Base-by-base conservation (phyloP, 1,140 invertebrate genomes). In the Acromyrmex charruanus region DNA sequence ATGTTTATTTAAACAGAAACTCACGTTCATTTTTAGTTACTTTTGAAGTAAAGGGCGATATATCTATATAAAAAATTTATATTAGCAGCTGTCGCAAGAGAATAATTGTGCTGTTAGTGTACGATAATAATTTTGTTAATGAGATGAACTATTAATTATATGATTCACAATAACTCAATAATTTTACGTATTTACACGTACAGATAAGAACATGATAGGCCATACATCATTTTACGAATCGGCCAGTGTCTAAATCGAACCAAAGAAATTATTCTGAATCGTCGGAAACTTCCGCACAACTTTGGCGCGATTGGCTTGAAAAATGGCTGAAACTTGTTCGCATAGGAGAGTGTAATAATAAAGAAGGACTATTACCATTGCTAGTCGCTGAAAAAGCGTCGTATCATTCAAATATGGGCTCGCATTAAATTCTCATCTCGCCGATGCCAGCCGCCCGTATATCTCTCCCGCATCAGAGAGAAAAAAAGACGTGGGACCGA, bases 351-450 rank as follows among this genome's bases (percentile, higher is more conserved):
- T 39, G 68, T 51, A 75, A 84, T 84, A 84, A 84, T 84, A 84
- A 84, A 75, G 69, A 84, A 84, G 61, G 69, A 84, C 69, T 84
- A 84, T 84, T 84, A 74, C 69, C 69, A 74, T 75, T 55, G 71
- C 69, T 61, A 49, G 80, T 84, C 25, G 69, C 69, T 74, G 39
- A 75, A 84, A 84, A 84, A 84, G 39, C 39, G 39, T 84, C 80
- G 80, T 84, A 84, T 84, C 80, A 75, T 84, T 84, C 80, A 84
- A 84, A 84, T 75, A 75, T 61, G 80, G 58, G 69, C 80, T 49
- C 55, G 80, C 80, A 84, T 84, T 84, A 84, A 84, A 84, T 84
- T 75, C 55, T 69, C 69, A 84, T 84, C 80, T 84, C 69, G 55
- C 80, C 80, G 69, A 84, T 84, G 39, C 80, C 80, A 84, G 35